A percentile compares a stretch with the other conserved stretches of the same genome.
phyloP scores from a whole-genome alignment of 2,888 invertebrate species.

The Drosophila cyrtoloma region DNA sequence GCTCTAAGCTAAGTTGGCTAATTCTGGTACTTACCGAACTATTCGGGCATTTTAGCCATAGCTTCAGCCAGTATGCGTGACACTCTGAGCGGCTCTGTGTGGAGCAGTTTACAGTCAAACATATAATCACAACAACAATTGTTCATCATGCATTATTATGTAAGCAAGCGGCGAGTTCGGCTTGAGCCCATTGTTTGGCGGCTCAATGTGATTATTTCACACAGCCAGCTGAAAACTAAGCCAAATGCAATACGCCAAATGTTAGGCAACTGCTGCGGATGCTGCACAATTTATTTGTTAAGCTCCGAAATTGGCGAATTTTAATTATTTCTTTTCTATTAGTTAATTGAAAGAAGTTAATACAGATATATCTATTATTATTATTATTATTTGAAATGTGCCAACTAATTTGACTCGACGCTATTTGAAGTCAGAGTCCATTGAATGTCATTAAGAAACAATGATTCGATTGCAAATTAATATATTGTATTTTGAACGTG shows the following conservation, averaged over 20 bases:
- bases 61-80: conserved; percentile 32
- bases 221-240: conserved; percentile 61
- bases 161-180: conserved; percentile 33
- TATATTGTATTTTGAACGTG: not conserved
- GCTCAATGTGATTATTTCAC: conserved; percentile 72
- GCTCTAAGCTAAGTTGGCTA: conserved; percentile 20
- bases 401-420: too few species aligned
- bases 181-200: conserved; percentile 43
- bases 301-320: not conserved
- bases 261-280: conserved; percentile 31
- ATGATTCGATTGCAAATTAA: not conserved
- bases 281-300: not conserved
- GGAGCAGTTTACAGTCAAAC: conserved; percentile 20
- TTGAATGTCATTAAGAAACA: not conserved
- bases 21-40: conserved; percentile 47
- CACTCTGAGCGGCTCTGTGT: conserved; percentile 12
- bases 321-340: not conserved
- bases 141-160: conserved; percentile 66
- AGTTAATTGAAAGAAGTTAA: not conserved
- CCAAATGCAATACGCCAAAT: conserved; percentile 58
- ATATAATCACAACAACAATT: conserved; percentile 61
- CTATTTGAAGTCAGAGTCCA: not conserved
- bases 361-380: not conserved
- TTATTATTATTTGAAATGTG: too few species aligned
- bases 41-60: conserved; percentile 20